A percentile compares a stretch with the other conserved stretches of the same genome.
phyloP scores from a whole-genome alignment of 1,140 invertebrate genomes.

The Calycopis cecrops region DNA sequence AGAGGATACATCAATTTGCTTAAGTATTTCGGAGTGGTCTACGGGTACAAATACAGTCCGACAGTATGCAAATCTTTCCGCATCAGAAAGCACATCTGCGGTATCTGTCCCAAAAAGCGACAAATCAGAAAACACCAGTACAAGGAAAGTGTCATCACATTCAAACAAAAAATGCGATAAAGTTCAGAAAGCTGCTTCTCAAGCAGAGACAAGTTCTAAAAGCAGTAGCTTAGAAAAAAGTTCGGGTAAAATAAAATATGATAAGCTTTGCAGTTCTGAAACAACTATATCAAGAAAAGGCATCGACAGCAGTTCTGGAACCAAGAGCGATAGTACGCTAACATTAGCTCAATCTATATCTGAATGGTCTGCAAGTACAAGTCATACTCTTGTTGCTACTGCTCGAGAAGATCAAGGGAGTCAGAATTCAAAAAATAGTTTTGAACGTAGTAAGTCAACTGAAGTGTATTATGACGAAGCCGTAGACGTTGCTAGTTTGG shows the following conservation, averaged over 20 bases:
- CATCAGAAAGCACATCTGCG: conserved; percentile 77
- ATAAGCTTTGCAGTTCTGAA: conserved; percentile 77
- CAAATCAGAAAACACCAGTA: conserved; percentile 74
- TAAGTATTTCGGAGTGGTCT: conserved; percentile 90
- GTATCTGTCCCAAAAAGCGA: conserved; percentile 79
- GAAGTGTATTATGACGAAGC: conserved; percentile 32
- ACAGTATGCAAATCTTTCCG: conserved; percentile 83
- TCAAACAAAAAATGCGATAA: conserved; percentile 61
- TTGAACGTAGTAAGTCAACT: conserved; percentile 43
- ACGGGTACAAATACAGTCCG: conserved; percentile 87
- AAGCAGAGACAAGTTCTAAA: conserved; percentile 63
- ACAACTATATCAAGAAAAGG: conserved; percentile 70
- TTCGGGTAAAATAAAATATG: conserved; percentile 73
- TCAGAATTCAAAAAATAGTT: conserved; percentile 39
- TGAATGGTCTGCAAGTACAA: conserved; percentile 78
- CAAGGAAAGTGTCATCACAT: conserved; percentile 63
- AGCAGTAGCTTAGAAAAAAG: conserved; percentile 72
- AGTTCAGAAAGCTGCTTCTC: conserved; percentile 55
- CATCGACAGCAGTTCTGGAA: conserved; percentile 74
- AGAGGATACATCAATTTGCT: conserved; percentile 88
- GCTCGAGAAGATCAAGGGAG: conserved; percentile 62
- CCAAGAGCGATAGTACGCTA: conserved; percentile 78
- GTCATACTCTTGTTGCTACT: conserved; percentile 76
- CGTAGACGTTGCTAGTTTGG: conserved; percentile 25
- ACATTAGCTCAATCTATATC: conserved; percentile 78